Base-by-base conservation (phyloP, 2,113 vertebrate genomes). In the Furnarius figulus region DNA sequence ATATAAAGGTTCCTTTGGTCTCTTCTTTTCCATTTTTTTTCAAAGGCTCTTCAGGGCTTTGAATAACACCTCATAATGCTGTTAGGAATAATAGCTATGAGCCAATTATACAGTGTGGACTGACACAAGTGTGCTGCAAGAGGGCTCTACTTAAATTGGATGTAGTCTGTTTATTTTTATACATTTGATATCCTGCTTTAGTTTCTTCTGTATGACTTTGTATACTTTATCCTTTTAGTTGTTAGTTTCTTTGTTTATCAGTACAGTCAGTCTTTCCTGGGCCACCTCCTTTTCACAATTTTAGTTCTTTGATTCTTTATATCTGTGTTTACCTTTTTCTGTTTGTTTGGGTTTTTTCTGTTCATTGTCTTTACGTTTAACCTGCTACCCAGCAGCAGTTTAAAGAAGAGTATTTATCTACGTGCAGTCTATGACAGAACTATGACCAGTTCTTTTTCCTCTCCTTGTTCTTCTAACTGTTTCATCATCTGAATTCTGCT, bases 401-500 rank as follows among this genome's bases (percentile, higher is more conserved):
- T 61, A 80, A 89, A 87, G 28, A 93, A 80, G 37, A 67, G n/a
- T 62, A 56, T 93, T 92, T 88, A 70, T 85, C 56, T 86, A 21
- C 27, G 52, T 95, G 68, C 71, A 68, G 31, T 80, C 79, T 95
- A 4, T 95, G 90, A 73, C 62, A 52, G 50, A 52, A 28, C 25
- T 52, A 5, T 89, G 84, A 70, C 95, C 91, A 52, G 55, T 96
- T 97, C 65, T 96, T 96, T 59, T 83, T 56, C 53, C 75, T 85
- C 65, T 68, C 50, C 65, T 65, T 97, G 83, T 87, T 87, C 66
- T 96, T 85, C 27, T 66, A 39, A 42, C 63, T 93, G 94, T 97
- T 97, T 97, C 82, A 96, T 97, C 93, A 74, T 89, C 65, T 81
- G 90, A 71, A 93, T 73, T 97, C 81, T 93, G 66, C 80, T 73